A percentile compares a stretch with the other conserved stretches of the same genome.
These are phyloP conservation scores for Pedionomus torquatus DNA, from an alignment of 2,113 vertebrate genomes.

Conservation along the genomic window DNA sequence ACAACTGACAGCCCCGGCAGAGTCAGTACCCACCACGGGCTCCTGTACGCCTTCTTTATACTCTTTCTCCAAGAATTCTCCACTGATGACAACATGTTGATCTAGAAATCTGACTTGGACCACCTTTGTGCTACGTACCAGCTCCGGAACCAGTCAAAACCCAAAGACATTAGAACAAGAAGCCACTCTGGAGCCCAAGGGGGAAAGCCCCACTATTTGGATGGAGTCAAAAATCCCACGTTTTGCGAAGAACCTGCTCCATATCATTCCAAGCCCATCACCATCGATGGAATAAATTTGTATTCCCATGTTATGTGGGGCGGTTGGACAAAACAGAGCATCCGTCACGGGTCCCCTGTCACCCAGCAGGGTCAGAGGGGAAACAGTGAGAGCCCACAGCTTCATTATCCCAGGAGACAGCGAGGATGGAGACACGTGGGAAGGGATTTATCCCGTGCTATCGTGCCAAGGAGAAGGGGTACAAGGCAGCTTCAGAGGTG, in stretches of 20 bases:
- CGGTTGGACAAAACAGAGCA: not conserved
- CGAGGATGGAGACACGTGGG: not conserved
- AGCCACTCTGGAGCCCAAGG: not conserved
- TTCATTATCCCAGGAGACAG: not conserved
- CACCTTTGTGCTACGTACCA: fast-evolving
- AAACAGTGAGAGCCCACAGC: not conserved
- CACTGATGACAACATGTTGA: not conserved
- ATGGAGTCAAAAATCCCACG: not conserved
- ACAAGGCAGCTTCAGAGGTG: not conserved
- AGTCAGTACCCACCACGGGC: not conserved
- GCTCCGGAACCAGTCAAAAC: not conserved
- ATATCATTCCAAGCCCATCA: not conserved
- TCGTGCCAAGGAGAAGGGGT: not conserved
- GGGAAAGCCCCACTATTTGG: not conserved
- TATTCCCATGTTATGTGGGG: not conserved
- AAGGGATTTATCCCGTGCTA: constrained; percentile 13
- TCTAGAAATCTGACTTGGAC: not conserved
- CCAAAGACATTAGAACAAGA: not conserved
- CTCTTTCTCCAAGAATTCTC: not conserved
- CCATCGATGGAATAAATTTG: not conserved
- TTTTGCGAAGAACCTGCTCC: not conserved
- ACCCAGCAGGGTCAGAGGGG: not conserved
- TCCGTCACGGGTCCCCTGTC: not conserved
- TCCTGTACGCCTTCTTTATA: not conserved
- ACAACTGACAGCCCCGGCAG: no score